Base-by-base conservation (phyloP, 2,888 invertebrate species). In the Chloroclystis v-ata region DNA sequence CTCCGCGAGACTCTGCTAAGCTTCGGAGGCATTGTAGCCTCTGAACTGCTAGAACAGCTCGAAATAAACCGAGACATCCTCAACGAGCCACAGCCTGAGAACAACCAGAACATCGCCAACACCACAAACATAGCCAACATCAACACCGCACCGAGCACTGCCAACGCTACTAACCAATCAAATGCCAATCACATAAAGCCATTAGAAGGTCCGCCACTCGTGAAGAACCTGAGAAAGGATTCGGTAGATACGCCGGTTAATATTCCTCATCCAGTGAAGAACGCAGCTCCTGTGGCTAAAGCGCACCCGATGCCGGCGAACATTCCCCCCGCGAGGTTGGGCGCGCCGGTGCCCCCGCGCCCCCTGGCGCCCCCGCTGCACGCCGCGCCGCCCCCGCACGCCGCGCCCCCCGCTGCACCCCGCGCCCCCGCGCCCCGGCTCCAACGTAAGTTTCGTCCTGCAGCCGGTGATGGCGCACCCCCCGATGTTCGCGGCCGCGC, bases 371-470 rank as follows among this genome's bases (percentile, higher is more conserved):
- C n/a, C n/a, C 75, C 77, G 13, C n/a, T 33, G 32, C 52, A 48
- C n/a, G n/a, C n/a, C n/a, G n/a, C n/a, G n/a, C n/a, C n/a, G n/a
- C 16, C 61, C 30, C 52, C 66, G 35, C 57, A 75, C 78, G 30
- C 62, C 61, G 54, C 46, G 10, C 11, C 3, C 10, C 10, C 16
- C 20, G 20, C 35, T 10, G 35, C 62, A 39, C 57, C 13, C 14
- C 16, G 16, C 32, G 6, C 32, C 9, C 16, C 61, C 30, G 52
- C 66, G 35, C 57, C 76, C 78, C 29, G 73, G 72, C 61, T 74
- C 82, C 52, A 85, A 84, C 70, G 86, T 86, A 82, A 86, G 86
- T 85, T 85, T 76, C 67, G 80, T 87, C 28, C 69, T 86, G 10
- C 76, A 74, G 49, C 84, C 84, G 1, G 75, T 85, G 28, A 65